Evolutionary conservation across 37 sponge, comb jelly and placozoan genomes (phyloP).

Genomic region (Beroe forskalii): DNA sequence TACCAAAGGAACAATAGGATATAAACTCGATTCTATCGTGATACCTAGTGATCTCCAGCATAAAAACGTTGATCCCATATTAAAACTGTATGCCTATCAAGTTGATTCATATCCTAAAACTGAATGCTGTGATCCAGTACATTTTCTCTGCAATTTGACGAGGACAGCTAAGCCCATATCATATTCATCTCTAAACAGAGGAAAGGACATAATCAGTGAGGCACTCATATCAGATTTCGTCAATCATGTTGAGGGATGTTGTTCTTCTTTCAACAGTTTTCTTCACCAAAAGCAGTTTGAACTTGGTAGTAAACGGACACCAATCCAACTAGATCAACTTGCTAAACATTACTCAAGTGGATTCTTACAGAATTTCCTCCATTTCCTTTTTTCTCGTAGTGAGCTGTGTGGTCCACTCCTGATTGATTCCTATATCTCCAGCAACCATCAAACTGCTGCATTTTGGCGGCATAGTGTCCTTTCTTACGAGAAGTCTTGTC

Average conservation of each 20-base stretch:
- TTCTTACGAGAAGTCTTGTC: not conserved
- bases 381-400: not conserved
- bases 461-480: not conserved
- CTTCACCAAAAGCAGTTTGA: not conserved
- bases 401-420: not conserved
- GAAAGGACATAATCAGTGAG: not conserved
- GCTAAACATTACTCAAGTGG: not conserved
- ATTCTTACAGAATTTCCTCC: not conserved
- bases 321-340: not conserved
- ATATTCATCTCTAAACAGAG: not conserved
- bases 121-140: not conserved
- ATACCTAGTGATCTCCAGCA: not conserved
- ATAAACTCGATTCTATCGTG: not conserved
- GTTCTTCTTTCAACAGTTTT: not conserved
- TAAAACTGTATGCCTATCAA: not conserved
- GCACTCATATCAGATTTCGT: slow-evolving; percentile 1
- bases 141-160: not conserved
- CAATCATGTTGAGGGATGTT: not conserved
- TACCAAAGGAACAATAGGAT: not conserved
- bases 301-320: not conserved
- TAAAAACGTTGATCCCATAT: not conserved
- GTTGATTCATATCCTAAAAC: not conserved
- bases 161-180: not conserved
- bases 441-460: not conserved
- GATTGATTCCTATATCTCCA: not conserved